Evolutionary conservation across 92 coral and sea anemone genomes (phyloP), one percentile per base, ranked within the genome.

Genomic region (Zoanthus sociatus): DNA sequence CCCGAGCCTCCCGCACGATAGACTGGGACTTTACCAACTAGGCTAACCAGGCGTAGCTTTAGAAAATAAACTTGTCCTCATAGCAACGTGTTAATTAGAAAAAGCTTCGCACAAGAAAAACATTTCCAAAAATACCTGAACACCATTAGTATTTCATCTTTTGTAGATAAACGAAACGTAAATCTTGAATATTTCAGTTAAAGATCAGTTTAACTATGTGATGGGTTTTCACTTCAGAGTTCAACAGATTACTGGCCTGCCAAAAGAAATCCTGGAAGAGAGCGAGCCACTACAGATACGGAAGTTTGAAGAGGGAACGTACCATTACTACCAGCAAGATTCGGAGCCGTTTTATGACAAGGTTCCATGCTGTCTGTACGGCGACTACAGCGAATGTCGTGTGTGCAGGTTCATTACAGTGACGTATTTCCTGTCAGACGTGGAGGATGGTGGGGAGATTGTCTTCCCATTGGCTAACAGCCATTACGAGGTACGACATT

Each of bases 331-430:
- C 50, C 96, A 93, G 71, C 98, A 94, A 71, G 98, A 94, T 75
- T 93, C 96, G 47, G 98, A 94, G 55, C 96, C 98, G 7, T 89
- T 77, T 46, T 78, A 91, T 13, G 90, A 90, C 12, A 84, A 88
- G 4, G 95, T 93, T 37, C 98, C 96, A 7, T 94, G 98, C 87
- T 94, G 98, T 73, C 89, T 89, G 66, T 94, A 93, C 46, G 98
- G 98, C 8, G 98, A 94, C 84, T 93, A 87, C 83, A 76, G 70
- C 1, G 90, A 94, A 45, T 94, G 98, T 64, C 88, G 95, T 37
- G 70, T 94, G 77, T 94, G 98, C 83, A 93, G 98, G 87, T 93
- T 91, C 67, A 91, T 94, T 15, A 87, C 92, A 53, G 56, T 93
- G 10, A 50, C 87, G 37, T 94, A 94, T 76, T 94, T 94, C 76